These are phyloP conservation scores for Drosophila truncata DNA, from an alignment of 1,140 invertebrate genomes.

Conservation along the genomic window DNA sequence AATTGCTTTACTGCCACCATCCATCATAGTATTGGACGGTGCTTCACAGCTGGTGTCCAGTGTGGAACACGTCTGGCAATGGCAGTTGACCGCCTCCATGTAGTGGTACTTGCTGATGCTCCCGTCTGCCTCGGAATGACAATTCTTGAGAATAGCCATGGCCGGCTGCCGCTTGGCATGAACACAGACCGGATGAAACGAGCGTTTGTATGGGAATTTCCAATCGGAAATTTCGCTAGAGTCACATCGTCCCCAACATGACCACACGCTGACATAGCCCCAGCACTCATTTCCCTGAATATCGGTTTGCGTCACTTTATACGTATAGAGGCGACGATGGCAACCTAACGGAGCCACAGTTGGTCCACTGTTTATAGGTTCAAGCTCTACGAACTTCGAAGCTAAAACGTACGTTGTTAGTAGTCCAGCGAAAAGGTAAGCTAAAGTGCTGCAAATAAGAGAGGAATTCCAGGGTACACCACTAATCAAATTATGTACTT, in stretches of 20 bases:
- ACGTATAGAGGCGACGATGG: slow-evolving; percentile 85
- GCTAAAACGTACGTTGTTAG: slow-evolving; percentile 11
- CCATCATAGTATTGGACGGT: slow-evolving; percentile 69
- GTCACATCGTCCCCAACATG: slow-evolving; percentile 93
- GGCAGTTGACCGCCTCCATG: slow-evolving; percentile 88
- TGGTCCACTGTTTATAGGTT: slow-evolving; percentile 66
- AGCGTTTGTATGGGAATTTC: slow-evolving; percentile 94
- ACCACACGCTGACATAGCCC: slow-evolving; percentile 90
- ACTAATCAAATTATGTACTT: background rate
- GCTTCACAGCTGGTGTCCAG: slow-evolving; percentile 83
- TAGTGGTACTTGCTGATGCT: slow-evolving; percentile 87
- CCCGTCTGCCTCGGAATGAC: slow-evolving; percentile 87
- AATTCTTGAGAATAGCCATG: slow-evolving; percentile 87
- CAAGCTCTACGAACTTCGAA: slow-evolving; percentile 63
- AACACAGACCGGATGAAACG: slow-evolving; percentile 93
- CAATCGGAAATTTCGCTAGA: slow-evolving; percentile 94
- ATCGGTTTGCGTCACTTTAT: slow-evolving; percentile 81
- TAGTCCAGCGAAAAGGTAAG: slow-evolving; percentile 14
- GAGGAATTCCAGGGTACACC: background rate
- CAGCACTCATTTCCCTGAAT: slow-evolving; percentile 72
- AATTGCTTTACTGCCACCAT: slow-evolving; percentile 53
- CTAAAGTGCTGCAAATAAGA: slow-evolving; percentile 17
- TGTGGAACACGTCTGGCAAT: slow-evolving; percentile 86
- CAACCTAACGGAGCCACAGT: slow-evolving; percentile 84
- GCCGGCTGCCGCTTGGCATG: slow-evolving; percentile 88